Percentiles rank a stretch among this genome's conserved stretches.
phyloP scores from a whole-genome alignment of 2,888 invertebrate genomes.

The Agonopterix arenella region DNA sequence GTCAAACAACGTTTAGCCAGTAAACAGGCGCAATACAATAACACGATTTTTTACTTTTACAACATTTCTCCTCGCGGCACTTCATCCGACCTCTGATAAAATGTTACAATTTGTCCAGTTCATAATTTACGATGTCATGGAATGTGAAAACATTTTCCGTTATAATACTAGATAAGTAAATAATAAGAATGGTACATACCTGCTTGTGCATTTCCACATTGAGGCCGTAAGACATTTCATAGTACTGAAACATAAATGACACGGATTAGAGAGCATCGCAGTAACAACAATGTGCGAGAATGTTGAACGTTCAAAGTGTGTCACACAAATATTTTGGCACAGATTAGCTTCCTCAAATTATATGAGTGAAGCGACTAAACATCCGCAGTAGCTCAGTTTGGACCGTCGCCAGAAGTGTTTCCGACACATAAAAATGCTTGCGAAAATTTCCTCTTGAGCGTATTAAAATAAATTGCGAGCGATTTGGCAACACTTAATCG shows the following conservation, averaged over 20 bases:
- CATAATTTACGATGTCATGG: slow-evolving; percentile 12
- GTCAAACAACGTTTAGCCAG: slow-evolving; percentile 68
- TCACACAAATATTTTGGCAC: slow-evolving; percentile 63
- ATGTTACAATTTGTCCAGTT: slow-evolving; percentile 1
- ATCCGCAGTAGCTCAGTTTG: slow-evolving; percentile 68
- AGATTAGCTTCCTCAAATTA: slow-evolving; percentile 71
- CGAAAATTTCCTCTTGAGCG: slow-evolving; percentile 69
- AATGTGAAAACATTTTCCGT: slow-evolving; percentile 35
- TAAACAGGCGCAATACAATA: slow-evolving; percentile 57
- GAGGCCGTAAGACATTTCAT: slow-evolving; percentile 98
- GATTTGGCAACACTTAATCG: slow-evolving; percentile 77
- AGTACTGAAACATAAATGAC: slow-evolving; percentile 88
- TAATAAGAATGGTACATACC: slow-evolving; percentile 74
- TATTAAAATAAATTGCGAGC: slow-evolving; percentile 76
- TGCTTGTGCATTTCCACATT: slow-evolving; percentile 99
- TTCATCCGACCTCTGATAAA: slow-evolving; percentile 24
- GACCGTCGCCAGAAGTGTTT: slow-evolving; percentile 68
- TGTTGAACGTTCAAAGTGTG: slow-evolving; percentile 36
- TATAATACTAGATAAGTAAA: neutral
- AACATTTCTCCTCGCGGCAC: slow-evolving; percentile 38
- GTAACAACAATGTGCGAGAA: slow-evolving; percentile 28
- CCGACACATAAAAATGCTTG: slow-evolving; percentile 73
- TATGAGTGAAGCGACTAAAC: slow-evolving; percentile 69
- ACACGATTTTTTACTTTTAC: slow-evolving; percentile 56
- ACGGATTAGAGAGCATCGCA: slow-evolving; percentile 46